Percentiles rank a stretch among this genome's conserved stretches.
Conservation (phyloP, 1,140 invertebrate genomes). For the Oedothorax gibbosus region DNA sequence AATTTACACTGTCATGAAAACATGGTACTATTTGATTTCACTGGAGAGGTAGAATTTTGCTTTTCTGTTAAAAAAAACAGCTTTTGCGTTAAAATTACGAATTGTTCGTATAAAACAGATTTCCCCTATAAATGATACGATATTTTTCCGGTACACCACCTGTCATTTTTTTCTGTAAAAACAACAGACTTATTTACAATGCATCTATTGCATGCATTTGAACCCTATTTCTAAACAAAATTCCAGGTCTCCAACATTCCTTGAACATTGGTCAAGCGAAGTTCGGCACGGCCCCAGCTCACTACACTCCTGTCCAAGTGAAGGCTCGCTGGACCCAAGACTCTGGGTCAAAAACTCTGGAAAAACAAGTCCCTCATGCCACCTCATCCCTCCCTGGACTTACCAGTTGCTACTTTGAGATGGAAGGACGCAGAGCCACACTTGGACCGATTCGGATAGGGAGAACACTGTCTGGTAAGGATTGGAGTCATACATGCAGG, state of each 20-base stretch:
- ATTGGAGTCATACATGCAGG: not conserved
- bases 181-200: too few relatives aligned
- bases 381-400: constrained; percentile 44
- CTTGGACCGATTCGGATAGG: constrained; percentile 49
- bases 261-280: constrained; percentile 52
- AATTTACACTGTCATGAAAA: too few relatives aligned
- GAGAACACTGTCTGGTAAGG: constrained; percentile 44
- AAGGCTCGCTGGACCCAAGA: constrained; percentile 16
- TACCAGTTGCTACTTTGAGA: constrained; percentile 36
- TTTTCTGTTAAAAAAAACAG: too few relatives aligned
- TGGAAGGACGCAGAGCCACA: constrained; percentile 12
- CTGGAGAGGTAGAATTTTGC: too few relatives aligned
- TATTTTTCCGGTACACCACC: too few relatives aligned
- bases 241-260: constrained; percentile 44
- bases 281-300: constrained; percentile 42
- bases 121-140: too few relatives aligned
- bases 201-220: too few relatives aligned
- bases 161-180: too few relatives aligned
- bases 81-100: too few relatives aligned
- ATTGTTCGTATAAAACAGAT: too few relatives aligned
- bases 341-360: not conserved
- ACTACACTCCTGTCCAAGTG: constrained; percentile 36
- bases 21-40: too few relatives aligned
- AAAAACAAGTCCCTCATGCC: constrained; percentile 28
- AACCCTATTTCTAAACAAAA: too few relatives aligned